A percentile compares a stretch with the other conserved stretches of the same genome.
These are phyloP conservation scores for Cranoglanis bouderius DNA, from an alignment of 2,113 vertebrate genomes.

Conservation along the genomic window DNA sequence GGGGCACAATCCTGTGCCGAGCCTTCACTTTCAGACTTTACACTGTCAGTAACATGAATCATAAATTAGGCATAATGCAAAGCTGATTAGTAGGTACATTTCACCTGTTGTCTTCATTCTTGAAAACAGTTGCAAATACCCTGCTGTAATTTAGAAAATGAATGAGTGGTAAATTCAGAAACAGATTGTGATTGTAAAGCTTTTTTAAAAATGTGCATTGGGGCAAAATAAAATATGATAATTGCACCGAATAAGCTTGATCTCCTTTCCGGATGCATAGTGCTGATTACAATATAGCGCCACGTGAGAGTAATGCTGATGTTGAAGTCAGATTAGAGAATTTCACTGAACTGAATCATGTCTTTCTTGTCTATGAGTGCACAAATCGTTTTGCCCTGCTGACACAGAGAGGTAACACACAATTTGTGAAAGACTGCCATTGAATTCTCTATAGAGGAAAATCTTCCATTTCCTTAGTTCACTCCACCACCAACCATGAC, in stretches of 20 bases:
- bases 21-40: neutral
- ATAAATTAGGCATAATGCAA: neutral
- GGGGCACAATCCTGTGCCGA: neutral
- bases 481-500: constrained; percentile 21
- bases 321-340: neutral
- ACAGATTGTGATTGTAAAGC: neutral
- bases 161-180: neutral
- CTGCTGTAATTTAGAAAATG: neutral
- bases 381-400: neutral
- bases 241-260: neutral
- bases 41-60: neutral
- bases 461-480: constrained; percentile 17
- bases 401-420: neutral
- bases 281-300: neutral
- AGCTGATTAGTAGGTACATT: neutral
- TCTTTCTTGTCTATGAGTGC: neutral
- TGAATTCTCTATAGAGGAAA: neutral
- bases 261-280: neutral
- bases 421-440: neutral
- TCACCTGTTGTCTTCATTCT: neutral
- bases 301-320: neutral
- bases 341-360: neutral
- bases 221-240: neutral
- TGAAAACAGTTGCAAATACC: neutral
- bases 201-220: neutral